Percentiles rank a stretch among this genome's conserved stretches.
Conservation (phyloP, 2,113 vertebrate genomes). For the Oryctolagus cuniculus region mOryCun1.1 NC_091436.1:156745001-156745500, state of each 20-base stretch:
- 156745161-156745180: background rate
- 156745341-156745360: no score
- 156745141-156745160: background rate
- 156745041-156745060: background rate
- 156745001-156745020: constrained; percentile 46
- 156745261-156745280: background rate
- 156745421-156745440: background rate
- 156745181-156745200: background rate
- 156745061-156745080: background rate
- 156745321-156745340: background rate
- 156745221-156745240: background rate
- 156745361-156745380: background rate
- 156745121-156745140: background rate
- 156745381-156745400: background rate
- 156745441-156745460: background rate
- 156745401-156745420: background rate
- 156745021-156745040: constrained; percentile 46
- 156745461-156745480: background rate
- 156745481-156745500: background rate
- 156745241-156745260: background rate
- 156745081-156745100: background rate
- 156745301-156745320: no score
- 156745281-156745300: background rate
- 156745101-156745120: background rate
- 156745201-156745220: background rate